These are phyloP conservation scores for Sycophila sp. DNA, from an alignment of 1,140 invertebrate species.

Conservation along the genomic window DNA sequence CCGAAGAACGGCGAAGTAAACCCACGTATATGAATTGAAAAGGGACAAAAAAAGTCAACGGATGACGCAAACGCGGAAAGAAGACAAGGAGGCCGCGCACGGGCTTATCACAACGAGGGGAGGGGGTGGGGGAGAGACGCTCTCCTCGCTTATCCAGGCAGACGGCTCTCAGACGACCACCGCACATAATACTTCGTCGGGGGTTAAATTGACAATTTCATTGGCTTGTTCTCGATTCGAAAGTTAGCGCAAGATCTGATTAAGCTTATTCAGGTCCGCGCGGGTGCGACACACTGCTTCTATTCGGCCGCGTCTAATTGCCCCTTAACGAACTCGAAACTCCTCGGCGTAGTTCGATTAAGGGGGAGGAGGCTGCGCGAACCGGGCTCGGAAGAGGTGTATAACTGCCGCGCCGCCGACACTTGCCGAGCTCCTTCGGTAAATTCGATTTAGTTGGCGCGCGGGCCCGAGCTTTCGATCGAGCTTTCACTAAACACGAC, in stretches of 20 bases:
- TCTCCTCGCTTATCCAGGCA: too few species aligned
- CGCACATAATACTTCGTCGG: slow-evolving; percentile 15
- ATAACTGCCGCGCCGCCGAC: not conserved
- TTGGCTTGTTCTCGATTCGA: slow-evolving; percentile 39
- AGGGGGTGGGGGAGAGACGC: too few species aligned
- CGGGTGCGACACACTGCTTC: slow-evolving; percentile 16
- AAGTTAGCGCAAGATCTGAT: slow-evolving; percentile 54
- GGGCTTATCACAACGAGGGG: too few species aligned
- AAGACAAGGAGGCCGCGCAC: too few species aligned
- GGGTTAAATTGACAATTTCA: slow-evolving; percentile 51
- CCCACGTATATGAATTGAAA: too few species aligned
- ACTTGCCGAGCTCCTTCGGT: not conserved
- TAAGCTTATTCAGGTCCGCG: slow-evolving; percentile 54
- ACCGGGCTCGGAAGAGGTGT: not conserved
- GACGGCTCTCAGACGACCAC: too few species aligned
- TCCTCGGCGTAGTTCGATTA: slow-evolving; percentile 22
- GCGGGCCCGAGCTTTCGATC: not conserved
- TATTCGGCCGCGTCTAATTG: slow-evolving; percentile 48
- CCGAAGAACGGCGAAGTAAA: too few species aligned
- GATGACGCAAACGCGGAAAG: too few species aligned
- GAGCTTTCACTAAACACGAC: too few species aligned
- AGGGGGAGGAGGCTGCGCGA: not conserved
- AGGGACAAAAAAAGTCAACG: too few species aligned
- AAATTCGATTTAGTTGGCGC: not conserved
- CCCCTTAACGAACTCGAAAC: slow-evolving; percentile 47